These are phyloP conservation scores for Hestina assimilis DNA, from an alignment of 1,140 invertebrate species.

Conservation along the genomic window DNA sequence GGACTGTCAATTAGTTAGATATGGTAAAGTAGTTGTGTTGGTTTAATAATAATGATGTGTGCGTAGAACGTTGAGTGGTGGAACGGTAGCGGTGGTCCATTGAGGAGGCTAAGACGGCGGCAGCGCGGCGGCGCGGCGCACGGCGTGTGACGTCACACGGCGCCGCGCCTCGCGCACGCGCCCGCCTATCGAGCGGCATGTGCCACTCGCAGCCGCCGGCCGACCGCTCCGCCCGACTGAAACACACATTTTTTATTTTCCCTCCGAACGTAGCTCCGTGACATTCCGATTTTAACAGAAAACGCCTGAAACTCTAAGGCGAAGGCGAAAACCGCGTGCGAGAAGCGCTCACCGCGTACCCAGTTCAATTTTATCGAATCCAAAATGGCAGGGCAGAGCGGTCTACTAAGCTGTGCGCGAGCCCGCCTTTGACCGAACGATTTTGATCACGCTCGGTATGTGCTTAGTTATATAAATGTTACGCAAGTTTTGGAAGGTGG, in stretches of 20 bases:
- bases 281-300: slow-evolving; percentile 46
- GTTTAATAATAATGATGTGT: slow-evolving; percentile 34
- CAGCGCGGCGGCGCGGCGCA: slow-evolving; percentile 59
- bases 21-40: slow-evolving; percentile 32
- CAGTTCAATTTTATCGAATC: slow-evolving; percentile 36
- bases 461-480: slow-evolving; percentile 74
- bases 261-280: slow-evolving; percentile 53
- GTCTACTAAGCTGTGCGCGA: slow-evolving; percentile 39
- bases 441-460: slow-evolving; percentile 48
- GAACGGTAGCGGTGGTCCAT: slow-evolving; percentile 47
- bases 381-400: slow-evolving; percentile 63
- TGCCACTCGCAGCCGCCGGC: slow-evolving; percentile 68
- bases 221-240: slow-evolving; percentile 62
- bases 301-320: slow-evolving; percentile 25
- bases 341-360: slow-evolving; percentile 23
- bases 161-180: slow-evolving; percentile 61
- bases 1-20: slow-evolving; percentile 35
- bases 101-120: slow-evolving; percentile 46
- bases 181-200: slow-evolving; percentile 72
- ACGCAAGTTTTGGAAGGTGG: slow-evolving; percentile 63
- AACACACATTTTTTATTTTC: slow-evolving; percentile 73
- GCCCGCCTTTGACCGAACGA: slow-evolving; percentile 48
- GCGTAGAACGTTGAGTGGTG: slow-evolving; percentile 29
- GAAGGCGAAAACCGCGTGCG: slow-evolving; percentile 24
- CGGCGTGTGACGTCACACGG: slow-evolving; percentile 55